phyloP scores from a whole-genome alignment of 2,113 vertebrate species.

The Tragelaphus imberbis region DNA sequence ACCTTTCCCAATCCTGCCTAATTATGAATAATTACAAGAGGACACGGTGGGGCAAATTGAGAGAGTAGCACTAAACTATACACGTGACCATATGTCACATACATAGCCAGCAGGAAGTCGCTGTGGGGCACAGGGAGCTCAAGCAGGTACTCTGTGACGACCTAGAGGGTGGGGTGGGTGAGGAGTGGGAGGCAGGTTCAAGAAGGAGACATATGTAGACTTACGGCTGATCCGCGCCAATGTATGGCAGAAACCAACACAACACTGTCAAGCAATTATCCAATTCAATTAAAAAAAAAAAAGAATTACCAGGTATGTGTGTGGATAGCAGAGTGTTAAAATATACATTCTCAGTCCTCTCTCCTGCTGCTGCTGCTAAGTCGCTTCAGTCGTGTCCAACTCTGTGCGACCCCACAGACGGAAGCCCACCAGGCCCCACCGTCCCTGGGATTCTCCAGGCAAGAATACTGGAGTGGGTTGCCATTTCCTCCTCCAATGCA shows the following conservation, averaged over 20 bases:
- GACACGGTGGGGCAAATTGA: background rate
- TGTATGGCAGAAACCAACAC: background rate
- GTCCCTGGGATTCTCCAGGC: too few relatives aligned
- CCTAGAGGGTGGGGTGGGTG: background rate
- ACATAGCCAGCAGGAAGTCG: background rate
- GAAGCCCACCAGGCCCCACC: too few relatives aligned
- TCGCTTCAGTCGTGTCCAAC: too few relatives aligned
- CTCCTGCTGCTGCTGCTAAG: background rate
- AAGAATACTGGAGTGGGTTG: too few relatives aligned
- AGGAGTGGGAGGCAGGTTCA: background rate
- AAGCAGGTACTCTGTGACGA: background rate
- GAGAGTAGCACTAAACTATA: background rate
- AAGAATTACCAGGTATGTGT: background rate
- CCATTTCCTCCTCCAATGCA: too few relatives aligned
- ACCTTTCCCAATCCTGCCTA: background rate
- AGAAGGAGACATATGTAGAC: background rate
- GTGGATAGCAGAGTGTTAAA: background rate
- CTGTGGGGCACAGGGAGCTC: background rate
- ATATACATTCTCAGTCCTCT: background rate
- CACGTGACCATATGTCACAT: background rate
- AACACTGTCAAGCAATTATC: background rate
- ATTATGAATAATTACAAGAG: background rate
- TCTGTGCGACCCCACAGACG: too few relatives aligned
- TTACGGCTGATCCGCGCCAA: background rate
- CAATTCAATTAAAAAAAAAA: background rate